Conservation (phyloP, 2,797 vertebrate genomes). For the Oryzias sinensis region DNA sequence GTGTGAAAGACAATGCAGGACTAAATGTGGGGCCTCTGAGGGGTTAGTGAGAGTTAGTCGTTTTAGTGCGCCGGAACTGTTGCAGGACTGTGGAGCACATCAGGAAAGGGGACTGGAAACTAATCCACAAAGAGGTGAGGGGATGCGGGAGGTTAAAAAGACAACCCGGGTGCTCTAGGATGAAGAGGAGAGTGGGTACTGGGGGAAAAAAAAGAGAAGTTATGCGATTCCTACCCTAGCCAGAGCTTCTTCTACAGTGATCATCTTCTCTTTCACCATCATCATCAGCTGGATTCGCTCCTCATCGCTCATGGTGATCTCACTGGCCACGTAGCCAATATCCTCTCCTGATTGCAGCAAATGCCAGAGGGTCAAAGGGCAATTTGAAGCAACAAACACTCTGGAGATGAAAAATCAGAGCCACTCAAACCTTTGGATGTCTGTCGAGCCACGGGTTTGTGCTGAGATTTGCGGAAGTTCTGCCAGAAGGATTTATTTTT, state of each 20-base stretch:
- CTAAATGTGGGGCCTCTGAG: slow-evolving; percentile 31
- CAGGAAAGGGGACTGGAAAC: not conserved
- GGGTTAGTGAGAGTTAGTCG: slow-evolving; percentile 74
- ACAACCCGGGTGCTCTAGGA: slow-evolving; percentile 5
- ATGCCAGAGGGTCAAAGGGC: slow-evolving; percentile 11
- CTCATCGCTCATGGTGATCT: slow-evolving; percentile 98
- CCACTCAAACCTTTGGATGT: slow-evolving; percentile 88
- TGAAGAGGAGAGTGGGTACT: not conserved
- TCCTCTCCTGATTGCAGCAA: slow-evolving; percentile 84
- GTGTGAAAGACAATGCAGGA: slow-evolving; percentile 38
- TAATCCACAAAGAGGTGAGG: slow-evolving; percentile 26
- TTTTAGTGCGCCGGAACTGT: slow-evolving; percentile 69
- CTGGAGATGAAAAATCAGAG: not conserved
- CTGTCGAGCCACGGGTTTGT: slow-evolving; percentile 87
- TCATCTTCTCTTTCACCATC: slow-evolving; percentile 99
- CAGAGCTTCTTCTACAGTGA: slow-evolving; percentile 96
- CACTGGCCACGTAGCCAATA: slow-evolving; percentile 95
- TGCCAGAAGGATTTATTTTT: slow-evolving; percentile 99
- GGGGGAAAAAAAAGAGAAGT: not conserved
- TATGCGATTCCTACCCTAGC: slow-evolving; percentile 85
- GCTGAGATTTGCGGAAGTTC: slow-evolving; percentile 94
- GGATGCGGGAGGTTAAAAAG: slow-evolving; percentile 24
- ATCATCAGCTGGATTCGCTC: slow-evolving; percentile 98
- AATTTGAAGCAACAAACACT: not conserved
- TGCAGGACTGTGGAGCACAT: slow-evolving; percentile 19